phyloP scores from a whole-genome alignment of 2,888 invertebrate species.

The Phymatocera aterrima region DNA sequence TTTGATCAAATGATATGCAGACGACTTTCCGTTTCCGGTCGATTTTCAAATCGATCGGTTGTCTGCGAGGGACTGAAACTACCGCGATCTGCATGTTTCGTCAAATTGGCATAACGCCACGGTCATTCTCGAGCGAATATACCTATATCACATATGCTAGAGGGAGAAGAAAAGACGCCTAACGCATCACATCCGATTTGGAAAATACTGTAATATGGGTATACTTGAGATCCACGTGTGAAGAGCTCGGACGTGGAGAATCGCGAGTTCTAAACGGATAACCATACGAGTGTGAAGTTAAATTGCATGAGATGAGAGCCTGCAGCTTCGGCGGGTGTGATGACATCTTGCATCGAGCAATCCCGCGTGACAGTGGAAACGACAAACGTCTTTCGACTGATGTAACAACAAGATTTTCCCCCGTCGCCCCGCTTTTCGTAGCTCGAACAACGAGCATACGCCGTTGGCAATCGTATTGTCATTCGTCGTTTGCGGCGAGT shows the following conservation, averaged over 20 bases:
- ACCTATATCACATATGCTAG: too few species aligned
- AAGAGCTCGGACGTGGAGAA: not conserved
- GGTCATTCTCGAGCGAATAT: too few species aligned
- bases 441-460: conserved; percentile 75
- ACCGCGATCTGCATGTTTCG: too few species aligned
- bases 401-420: conserved; percentile 79
- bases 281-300: conserved; percentile 13
- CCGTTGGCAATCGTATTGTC: conserved; percentile 55
- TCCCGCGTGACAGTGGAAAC: conserved; percentile 23
- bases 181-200: too few species aligned
- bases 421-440: conserved; percentile 67
- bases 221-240: too few species aligned
- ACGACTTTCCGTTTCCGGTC: too few species aligned
- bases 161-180: too few species aligned
- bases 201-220: not conserved
- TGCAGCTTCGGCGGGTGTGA: not conserved
- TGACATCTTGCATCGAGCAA: conserved; percentile 2
- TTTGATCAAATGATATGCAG: too few species aligned
- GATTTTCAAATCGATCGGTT: too few species aligned
- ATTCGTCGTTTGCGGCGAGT: conserved; percentile 7
- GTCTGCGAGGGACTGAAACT: too few species aligned
- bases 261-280: not conserved
- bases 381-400: conserved; percentile 63
- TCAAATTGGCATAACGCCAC: too few species aligned
- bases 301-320: not conserved